Percentiles rank a stretch among this genome's conserved stretches.
phyloP scores from a whole-genome alignment of 1,140 invertebrate species.

The Drosophila sp. region DNA sequence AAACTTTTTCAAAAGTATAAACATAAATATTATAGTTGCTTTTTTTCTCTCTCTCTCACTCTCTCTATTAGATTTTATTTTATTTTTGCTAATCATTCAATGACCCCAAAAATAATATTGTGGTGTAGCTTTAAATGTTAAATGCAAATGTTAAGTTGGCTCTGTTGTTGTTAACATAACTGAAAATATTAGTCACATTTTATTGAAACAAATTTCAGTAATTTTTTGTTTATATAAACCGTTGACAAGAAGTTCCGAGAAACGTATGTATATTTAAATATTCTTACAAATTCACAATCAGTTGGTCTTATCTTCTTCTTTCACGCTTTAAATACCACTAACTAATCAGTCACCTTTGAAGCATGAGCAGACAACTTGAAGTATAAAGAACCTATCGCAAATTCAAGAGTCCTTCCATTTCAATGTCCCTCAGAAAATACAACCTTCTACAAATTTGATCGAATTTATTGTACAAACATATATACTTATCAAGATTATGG shows the following conservation, averaged over 20 bases:
- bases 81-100: too few species aligned
- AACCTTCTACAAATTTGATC: neutral
- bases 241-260: neutral
- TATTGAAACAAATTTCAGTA: too few species aligned
- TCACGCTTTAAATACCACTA: neutral
- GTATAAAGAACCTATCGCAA: neutral
- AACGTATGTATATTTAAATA: neutral
- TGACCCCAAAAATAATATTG: too few species aligned
- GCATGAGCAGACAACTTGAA: neutral
- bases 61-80: too few species aligned
- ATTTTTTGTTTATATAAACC: too few species aligned
- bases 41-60: too few species aligned
- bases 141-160: too few species aligned
- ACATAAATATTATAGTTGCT: too few species aligned
- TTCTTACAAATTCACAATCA: slow-evolving; percentile 1
- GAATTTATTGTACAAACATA: neutral
- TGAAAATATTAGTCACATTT: too few species aligned
- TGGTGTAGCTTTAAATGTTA: too few species aligned
- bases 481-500: slow-evolving; percentile 32
- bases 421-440: slow-evolving; percentile 17
- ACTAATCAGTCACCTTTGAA: slow-evolving; percentile 28
- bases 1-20: too few species aligned
- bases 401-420: slow-evolving; percentile 14
- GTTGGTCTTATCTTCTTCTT: slow-evolving; percentile 5
- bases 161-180: too few species aligned